Evolutionary conservation across 2,113 vertebrate genomes (phyloP).

Genomic region (Peromyscus polionotus): DNA sequence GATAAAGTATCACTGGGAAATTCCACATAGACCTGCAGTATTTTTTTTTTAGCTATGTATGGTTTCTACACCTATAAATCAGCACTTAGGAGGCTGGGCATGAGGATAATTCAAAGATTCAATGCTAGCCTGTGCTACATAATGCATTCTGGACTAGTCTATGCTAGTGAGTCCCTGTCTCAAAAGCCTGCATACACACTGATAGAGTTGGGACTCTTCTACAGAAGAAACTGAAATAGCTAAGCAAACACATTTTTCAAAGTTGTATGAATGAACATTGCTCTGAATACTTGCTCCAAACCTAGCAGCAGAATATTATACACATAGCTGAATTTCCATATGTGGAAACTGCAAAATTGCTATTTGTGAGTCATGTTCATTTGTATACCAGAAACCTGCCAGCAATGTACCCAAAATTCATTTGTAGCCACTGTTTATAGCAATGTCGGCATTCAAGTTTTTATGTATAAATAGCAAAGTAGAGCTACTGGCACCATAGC

Average conservation of each 20-base stretch:
- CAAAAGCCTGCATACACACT: conserved; percentile 22
- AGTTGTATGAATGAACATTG: conserved; percentile 87
- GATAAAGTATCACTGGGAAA: neutral
- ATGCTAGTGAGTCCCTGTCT: neutral
- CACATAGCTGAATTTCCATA: conserved; percentile 88
- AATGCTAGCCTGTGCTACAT: neutral
- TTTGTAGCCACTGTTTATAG: conserved; percentile 88
- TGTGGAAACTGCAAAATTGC: conserved; percentile 88
- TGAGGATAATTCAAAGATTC: neutral
- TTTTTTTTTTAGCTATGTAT: neutral
- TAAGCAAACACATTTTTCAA: conserved; percentile 86
- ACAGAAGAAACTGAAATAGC: conserved; percentile 84
- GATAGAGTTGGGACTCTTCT: conserved; percentile 78
- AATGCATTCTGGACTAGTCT: neutral
- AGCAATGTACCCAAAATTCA: conserved; percentile 87
- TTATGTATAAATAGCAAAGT: conserved; percentile 82
- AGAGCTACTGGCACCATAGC: conserved; percentile 79
- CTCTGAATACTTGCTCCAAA: conserved; percentile 86
- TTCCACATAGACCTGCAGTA: neutral
- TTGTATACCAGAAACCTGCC: conserved; percentile 89
- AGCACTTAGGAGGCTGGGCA: neutral
- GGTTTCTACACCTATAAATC: neutral
- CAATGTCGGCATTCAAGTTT: conserved; percentile 84
- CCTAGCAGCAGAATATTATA: conserved; percentile 87
- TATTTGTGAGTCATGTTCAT: conserved; percentile 90